These are phyloP conservation scores for Apotomis capreana DNA, from an alignment of 2,888 invertebrate species.

Conservation along the genomic window DNA sequence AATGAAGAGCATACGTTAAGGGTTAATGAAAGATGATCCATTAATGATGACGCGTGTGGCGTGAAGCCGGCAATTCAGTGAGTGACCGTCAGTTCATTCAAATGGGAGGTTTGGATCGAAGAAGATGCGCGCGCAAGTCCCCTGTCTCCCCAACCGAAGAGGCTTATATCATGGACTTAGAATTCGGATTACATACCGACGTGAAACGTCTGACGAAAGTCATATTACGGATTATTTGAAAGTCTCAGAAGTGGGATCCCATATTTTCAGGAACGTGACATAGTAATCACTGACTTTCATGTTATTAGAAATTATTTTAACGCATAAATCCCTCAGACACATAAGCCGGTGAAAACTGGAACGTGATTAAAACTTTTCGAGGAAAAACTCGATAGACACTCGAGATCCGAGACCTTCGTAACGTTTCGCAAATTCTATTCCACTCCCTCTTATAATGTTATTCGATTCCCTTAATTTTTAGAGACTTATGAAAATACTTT, in stretches of 20 bases:
- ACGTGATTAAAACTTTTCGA: slow-evolving; percentile 51
- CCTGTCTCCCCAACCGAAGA: slow-evolving; percentile 38
- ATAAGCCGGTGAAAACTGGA: slow-evolving; percentile 37
- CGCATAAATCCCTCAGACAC: slow-evolving; percentile 4
- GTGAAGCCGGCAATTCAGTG: slow-evolving; percentile 57
- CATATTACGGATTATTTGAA: slow-evolving; percentile 24
- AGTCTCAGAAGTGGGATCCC: neutral
- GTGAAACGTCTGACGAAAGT: slow-evolving; percentile 54
- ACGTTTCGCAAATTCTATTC: slow-evolving; percentile 32
- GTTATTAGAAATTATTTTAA: slow-evolving; percentile 3
- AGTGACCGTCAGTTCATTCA: slow-evolving; percentile 75
- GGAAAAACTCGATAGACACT: slow-evolving; percentile 44
- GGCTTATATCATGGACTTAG: slow-evolving; percentile 44
- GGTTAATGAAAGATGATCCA: slow-evolving; percentile 20
- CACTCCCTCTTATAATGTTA: slow-evolving; percentile 13
- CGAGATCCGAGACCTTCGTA: slow-evolving; percentile 28
- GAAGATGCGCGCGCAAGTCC: slow-evolving; percentile 73
- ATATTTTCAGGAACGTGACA: neutral
- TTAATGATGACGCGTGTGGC: slow-evolving; percentile 47
- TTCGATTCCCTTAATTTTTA: slow-evolving; percentile 26
- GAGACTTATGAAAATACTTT: slow-evolving; percentile 6
- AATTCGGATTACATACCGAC: slow-evolving; percentile 48
- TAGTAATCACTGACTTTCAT: neutral
- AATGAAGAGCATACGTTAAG: neutral
- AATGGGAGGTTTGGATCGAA: slow-evolving; percentile 71